phyloP scores from a whole-genome alignment of 2,888 invertebrate species.

The Epsilonema sp. region DNA sequence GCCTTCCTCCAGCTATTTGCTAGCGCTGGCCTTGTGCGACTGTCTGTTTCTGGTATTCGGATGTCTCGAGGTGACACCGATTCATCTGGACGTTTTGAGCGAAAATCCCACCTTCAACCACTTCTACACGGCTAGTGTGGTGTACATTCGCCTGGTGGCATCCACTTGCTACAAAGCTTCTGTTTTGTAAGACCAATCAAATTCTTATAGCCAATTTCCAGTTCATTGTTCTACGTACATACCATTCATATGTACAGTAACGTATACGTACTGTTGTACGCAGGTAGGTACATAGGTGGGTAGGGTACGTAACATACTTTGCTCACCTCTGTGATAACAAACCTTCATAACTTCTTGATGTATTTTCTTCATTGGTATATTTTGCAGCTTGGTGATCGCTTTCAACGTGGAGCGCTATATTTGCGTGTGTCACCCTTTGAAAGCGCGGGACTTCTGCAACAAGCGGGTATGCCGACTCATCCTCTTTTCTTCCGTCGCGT shows the following conservation, averaged over 20 bases:
- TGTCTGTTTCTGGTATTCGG: conserved; percentile 24
- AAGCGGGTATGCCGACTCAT: conserved; percentile 9
- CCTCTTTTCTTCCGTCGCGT: conserved; percentile 16
- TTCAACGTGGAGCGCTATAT: conserved; percentile 28
- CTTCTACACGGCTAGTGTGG: conserved; percentile 16
- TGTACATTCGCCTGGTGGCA: conserved; percentile 23
- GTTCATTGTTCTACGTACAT: too few relatives aligned
- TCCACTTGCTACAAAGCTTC: conserved; percentile 26
- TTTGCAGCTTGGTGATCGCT: conserved; percentile 24
- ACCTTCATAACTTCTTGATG: too few relatives aligned
- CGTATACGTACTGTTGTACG: too few relatives aligned
- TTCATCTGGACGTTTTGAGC: neutral
- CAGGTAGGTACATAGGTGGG: too few relatives aligned
- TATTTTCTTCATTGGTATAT: too few relatives aligned
- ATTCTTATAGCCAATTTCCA: neutral
- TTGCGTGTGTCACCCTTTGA: conserved; percentile 24
- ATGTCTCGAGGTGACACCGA: conserved; percentile 14
- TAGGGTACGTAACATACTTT: too few relatives aligned
- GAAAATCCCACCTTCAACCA: conserved; percentile 1
- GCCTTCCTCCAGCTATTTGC: conserved; percentile 12
- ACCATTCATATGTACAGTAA: too few relatives aligned
- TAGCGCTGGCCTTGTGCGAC: conserved; percentile 24
- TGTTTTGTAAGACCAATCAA: conserved; percentile 20
- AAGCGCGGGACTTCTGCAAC: conserved; percentile 20
- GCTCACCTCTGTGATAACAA: too few relatives aligned